Percentiles rank a stretch among this genome's conserved stretches.
These are phyloP conservation scores for Hermodice carunculata DNA, from an alignment of 2,888 invertebrate genomes.

Conservation along the genomic window DNA sequence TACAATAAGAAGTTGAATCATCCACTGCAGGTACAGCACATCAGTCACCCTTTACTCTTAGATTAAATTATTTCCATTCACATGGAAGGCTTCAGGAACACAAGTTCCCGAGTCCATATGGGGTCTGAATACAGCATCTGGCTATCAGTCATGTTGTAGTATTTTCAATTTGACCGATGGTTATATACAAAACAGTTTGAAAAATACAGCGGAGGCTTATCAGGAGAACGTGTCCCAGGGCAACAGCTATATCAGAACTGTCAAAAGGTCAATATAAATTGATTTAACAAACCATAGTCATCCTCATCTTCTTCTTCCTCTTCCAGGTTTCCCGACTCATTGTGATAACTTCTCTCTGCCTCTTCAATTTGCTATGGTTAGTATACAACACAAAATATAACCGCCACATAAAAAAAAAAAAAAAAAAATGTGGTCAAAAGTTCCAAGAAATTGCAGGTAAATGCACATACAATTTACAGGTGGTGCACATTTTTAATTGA, in stretches of 20 bases:
- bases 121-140: too few species aligned
- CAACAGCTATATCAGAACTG: not conserved
- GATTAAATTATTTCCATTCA: too few species aligned
- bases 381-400: not conserved
- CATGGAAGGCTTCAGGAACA: too few species aligned
- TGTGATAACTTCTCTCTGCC: conserved; percentile 45
- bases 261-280: not conserved
- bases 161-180: not conserved
- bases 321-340: conserved; percentile 25
- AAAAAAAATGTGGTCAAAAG: not conserved
- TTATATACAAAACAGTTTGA: not conserved
- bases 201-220: not conserved
- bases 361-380: conserved; percentile 44
- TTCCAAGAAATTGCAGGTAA: not conserved
- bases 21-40: too few species aligned
- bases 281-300: not conserved
- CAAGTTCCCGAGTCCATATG: too few species aligned
- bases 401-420: not conserved
- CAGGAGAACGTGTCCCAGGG: too few species aligned
- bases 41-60: too few species aligned
- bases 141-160: too few species aligned
- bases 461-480: too few species aligned
- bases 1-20: too few species aligned
- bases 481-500: too few species aligned
- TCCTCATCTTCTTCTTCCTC: conserved; percentile 37